phyloP scores from a whole-genome alignment of 2,888 invertebrate species.

The Euproctis similis region DNA sequence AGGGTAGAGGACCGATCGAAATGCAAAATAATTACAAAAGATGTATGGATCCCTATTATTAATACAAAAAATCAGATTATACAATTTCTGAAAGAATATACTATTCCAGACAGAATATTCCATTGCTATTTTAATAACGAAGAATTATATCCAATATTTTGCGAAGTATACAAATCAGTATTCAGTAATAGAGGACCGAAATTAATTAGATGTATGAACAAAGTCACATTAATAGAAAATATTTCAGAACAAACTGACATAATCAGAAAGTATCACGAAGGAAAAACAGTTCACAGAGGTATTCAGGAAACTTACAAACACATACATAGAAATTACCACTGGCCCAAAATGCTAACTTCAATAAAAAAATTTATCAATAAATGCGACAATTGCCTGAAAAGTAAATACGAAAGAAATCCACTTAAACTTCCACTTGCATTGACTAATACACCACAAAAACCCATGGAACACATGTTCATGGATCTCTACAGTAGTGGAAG shows the following conservation, averaged over 20 bases:
- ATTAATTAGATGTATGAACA: slow-evolving; percentile 10
- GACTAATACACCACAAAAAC: slow-evolving; percentile 15
- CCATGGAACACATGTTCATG: slow-evolving; percentile 20
- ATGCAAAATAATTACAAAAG: slow-evolving; percentile 3
- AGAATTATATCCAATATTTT: slow-evolving; percentile 2
- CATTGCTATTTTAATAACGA: slow-evolving; percentile 5
- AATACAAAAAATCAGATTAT: slow-evolving; percentile 14
- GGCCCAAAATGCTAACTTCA: slow-evolving; percentile 12
- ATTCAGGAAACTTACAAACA: slow-evolving; percentile 11
- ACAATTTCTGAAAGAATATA: slow-evolving; percentile 9
- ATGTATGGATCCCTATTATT: too few species aligned
- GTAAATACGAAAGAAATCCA: slow-evolving; percentile 25
- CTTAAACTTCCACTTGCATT: slow-evolving; percentile 19
- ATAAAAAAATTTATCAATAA: slow-evolving; percentile 25
- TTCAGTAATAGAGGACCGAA: slow-evolving; percentile 19
- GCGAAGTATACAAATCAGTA: slow-evolving; percentile 11
- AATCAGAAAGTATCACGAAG: slow-evolving; percentile 5
- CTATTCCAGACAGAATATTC: slow-evolving; percentile 3
- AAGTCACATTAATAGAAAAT: slow-evolving; percentile 15
- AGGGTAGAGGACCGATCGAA: slow-evolving; percentile 19
- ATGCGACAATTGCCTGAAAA: slow-evolving; percentile 22
- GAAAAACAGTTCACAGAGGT: slow-evolving; percentile 6
- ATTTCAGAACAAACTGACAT: slow-evolving; percentile 1
- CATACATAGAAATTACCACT: slow-evolving; percentile 8
- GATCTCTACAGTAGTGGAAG: slow-evolving; percentile 11